Evolutionary conservation across 2,797 vertebrate genomes (phyloP).

Genomic region (Danionella dracula): DNA sequence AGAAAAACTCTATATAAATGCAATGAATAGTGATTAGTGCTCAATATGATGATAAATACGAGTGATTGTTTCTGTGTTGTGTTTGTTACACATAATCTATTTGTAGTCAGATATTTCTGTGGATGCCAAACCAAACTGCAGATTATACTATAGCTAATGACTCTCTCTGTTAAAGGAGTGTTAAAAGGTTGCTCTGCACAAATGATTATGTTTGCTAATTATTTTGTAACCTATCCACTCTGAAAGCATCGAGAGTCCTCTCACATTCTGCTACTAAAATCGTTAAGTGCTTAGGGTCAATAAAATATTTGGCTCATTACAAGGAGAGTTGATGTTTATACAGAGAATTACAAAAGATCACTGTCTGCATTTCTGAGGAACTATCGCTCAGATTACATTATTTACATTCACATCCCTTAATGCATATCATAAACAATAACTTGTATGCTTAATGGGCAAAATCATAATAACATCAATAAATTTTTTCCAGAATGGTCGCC

Average conservation of each 20-base stretch:
- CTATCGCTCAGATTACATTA: background rate
- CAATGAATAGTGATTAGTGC: too few species aligned
- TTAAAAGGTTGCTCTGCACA: background rate
- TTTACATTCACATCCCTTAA: too few species aligned
- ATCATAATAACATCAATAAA: too few species aligned
- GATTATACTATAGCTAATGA: slow-evolving; percentile 25
- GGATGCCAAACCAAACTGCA: too few species aligned
- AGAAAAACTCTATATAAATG: too few species aligned
- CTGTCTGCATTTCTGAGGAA: background rate
- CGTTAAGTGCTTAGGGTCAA: background rate
- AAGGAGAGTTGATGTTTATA: background rate
- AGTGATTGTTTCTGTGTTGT: too few species aligned
- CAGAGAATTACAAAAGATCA: background rate
- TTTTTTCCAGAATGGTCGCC: too few species aligned
- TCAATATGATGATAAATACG: too few species aligned
- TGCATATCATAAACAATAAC: too few species aligned
- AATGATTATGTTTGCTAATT: background rate
- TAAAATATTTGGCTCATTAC: background rate
- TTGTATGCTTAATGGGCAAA: too few species aligned
- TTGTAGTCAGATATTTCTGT: too few species aligned
- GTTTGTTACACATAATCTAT: too few species aligned
- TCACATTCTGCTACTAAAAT: slow-evolving; percentile 10
- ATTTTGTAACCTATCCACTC: background rate
- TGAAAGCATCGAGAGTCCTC: background rate
- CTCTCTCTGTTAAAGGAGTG: slow-evolving; percentile 41